Evolutionary conservation across 2,888 invertebrate species (phyloP).

Genomic region (Pherbina coryleti): DNA sequence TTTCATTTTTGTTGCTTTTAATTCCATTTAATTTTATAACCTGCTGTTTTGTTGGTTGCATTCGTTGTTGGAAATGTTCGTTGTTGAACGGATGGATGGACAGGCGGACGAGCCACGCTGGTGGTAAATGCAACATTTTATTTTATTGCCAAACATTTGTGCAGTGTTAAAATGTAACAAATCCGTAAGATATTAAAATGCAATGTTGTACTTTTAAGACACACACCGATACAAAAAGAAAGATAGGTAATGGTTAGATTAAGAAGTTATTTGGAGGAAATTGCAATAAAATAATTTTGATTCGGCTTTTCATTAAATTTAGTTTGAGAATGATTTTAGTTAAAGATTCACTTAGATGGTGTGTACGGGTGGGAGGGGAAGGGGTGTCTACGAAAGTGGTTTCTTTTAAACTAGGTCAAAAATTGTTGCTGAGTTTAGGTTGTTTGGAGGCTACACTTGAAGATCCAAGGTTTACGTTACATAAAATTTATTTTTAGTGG

Average conservation of each 20-base stretch:
- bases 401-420: too few species aligned
- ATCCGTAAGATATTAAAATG: conserved; percentile 34
- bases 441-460: too few species aligned
- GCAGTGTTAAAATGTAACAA: conserved; percentile 27
- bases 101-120: too few species aligned
- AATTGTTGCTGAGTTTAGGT: too few species aligned
- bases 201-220: conserved; percentile 1
- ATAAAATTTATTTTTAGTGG: too few species aligned
- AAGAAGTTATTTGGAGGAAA: not conserved
- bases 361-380: too few species aligned
- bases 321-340: too few species aligned
- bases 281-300: not conserved
- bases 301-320: too few species aligned
- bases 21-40: conserved; percentile 44
- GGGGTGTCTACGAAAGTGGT: too few species aligned
- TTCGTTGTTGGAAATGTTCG: not conserved
- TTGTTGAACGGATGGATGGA: too few species aligned
- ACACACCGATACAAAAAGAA: too few species aligned
- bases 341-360: not conserved
- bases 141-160: conserved; percentile 39
- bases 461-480: too few species aligned
- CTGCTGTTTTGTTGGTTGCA: conserved; percentile 28
- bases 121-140: conserved; percentile 48
- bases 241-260: not conserved
- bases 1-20: conserved; percentile 37